These are phyloP conservation scores for Thera britannica DNA, from an alignment of 2,888 invertebrate genomes.

Conservation along the genomic window DNA sequence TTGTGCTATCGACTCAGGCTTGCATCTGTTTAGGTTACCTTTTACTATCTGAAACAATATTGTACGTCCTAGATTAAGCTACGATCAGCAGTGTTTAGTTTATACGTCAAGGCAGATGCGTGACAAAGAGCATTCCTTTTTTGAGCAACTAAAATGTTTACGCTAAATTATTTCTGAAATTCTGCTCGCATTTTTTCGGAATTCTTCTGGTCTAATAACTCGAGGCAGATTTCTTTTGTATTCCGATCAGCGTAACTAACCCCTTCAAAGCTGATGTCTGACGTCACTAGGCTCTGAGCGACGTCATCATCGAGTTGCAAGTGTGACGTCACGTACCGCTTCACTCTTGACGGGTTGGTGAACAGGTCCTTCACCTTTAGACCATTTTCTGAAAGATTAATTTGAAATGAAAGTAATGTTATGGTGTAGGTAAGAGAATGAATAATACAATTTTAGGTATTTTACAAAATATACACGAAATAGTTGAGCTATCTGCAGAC, in stretches of 20 bases:
- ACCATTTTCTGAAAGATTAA: conserved; percentile 72
- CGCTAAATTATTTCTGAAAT: background rate
- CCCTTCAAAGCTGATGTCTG: conserved; percentile 79
- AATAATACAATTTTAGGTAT: too few relatives aligned
- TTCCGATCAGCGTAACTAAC: conserved; percentile 64
- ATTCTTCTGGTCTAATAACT: too few relatives aligned
- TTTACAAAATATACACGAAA: too few relatives aligned
- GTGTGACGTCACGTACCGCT: conserved; percentile 62
- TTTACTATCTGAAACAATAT: conserved; percentile 63
- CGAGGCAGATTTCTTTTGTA: background rate
- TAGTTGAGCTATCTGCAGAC: too few relatives aligned
- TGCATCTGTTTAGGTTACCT: conserved; percentile 63
- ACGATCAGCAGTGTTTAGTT: too few relatives aligned
- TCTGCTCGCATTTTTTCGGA: background rate
- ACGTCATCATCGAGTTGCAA: conserved; percentile 65
- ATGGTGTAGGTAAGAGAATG: too few relatives aligned
- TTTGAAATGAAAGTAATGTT: too few relatives aligned
- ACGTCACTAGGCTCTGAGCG: conserved; percentile 70
- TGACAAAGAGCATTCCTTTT: too few relatives aligned
- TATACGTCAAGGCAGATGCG: too few relatives aligned
- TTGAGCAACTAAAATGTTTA: too few relatives aligned
- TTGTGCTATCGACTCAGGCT: conserved; percentile 50
- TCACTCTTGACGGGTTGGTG: conserved; percentile 70
- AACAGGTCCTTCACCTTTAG: conserved; percentile 80
- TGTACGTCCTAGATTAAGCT: background rate